Base-by-base conservation (phyloP, 1,140 invertebrate species). In the Ruditapes philippinarum region DNA sequence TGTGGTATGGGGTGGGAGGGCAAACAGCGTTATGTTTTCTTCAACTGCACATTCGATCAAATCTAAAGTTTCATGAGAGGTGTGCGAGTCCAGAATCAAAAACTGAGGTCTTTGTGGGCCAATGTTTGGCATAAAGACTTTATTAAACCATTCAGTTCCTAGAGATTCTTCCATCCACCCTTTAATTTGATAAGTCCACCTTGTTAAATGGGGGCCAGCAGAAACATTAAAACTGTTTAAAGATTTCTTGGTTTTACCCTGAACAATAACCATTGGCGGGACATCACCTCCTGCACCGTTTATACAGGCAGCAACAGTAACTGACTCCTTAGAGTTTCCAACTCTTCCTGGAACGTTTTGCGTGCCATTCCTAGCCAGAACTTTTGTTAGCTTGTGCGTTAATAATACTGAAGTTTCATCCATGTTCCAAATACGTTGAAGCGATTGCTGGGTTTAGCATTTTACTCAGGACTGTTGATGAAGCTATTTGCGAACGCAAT, bases 151-250 rank as follows among this genome's bases (percentile, higher is more conserved):
- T 65, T 65, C 62, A 22, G 70, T 78, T 5, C 74, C 88, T 9
- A 90, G 42, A 19, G 19, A 45, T 11, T 92, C 62, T 1, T 78
- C 60, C 88, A 91, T 91, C 76, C 70, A 89, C 5, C 57, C 82
- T 11, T 91, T 87, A 22, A 22, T 19, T 70, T 92, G 90, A 57
- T 83, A 91, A 0, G 89, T 91, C 74, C 90, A 92, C 17, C 86
- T 57, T 1, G 85, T 42, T 17, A 73, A 88, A 25, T 25, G 0
- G 5, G 88, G 91, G 19, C 40, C 88, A 45, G 78, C 80, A 49
- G 74, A 54, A 11, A 80, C 79, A 51, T 83, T 85, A 40, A 70
- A 91, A 3, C 70, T 79, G 31, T 88, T 42, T 0, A 90, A n/a
- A 54, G 74, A 81, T 49, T 49, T 86, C 31, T 33, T 83, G n/a